Conservation (phyloP, 53 echinoderm and acorn worm genomes). For the Temnopleurus reevesii region DNA sequence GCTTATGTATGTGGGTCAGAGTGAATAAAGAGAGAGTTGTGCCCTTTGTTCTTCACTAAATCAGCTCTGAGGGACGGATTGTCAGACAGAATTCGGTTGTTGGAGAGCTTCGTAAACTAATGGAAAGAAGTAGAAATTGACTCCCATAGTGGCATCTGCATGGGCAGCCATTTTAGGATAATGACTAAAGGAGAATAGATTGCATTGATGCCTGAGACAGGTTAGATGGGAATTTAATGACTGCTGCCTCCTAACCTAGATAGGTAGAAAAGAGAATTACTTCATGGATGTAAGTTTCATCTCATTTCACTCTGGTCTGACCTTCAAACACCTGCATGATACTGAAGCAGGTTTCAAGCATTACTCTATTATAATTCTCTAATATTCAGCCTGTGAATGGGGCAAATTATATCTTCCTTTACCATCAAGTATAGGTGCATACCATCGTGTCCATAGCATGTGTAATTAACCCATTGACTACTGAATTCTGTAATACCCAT, state of each 20-base stretch:
- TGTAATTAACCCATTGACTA: no score
- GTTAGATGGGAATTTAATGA: slow-evolving; percentile 26
- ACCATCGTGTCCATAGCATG: no score
- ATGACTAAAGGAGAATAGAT: slow-evolving; percentile 3
- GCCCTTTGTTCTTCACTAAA: slow-evolving; percentile 28
- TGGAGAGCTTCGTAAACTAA: slow-evolving; percentile 38
- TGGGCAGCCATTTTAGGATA: not conserved
- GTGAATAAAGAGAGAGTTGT: slow-evolving; percentile 1
- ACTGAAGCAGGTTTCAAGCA: no score
- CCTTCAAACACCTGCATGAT: not conserved
- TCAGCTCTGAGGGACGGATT: slow-evolving; percentile 23
- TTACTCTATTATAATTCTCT: no score
- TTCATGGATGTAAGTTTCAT: not conserved
- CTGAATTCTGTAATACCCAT: no score
- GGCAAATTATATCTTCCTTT: no score
- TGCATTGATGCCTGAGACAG: not conserved
- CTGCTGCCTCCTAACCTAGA: not conserved
- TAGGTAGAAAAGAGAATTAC: not conserved
- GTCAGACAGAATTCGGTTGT: slow-evolving; percentile 21
- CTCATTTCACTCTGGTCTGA: not conserved
- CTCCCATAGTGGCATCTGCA: slow-evolving; percentile 4
- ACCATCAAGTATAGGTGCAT: no score
- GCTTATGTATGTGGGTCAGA: slow-evolving; percentile 33
- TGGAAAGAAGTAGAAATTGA: slow-evolving; percentile 24
- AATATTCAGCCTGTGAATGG: no score